A percentile compares a stretch with the other conserved stretches of the same genome.
These are phyloP conservation scores for Todus mexicanus DNA, from an alignment of 2,797 vertebrate genomes.

Conservation along the genomic window DNA sequence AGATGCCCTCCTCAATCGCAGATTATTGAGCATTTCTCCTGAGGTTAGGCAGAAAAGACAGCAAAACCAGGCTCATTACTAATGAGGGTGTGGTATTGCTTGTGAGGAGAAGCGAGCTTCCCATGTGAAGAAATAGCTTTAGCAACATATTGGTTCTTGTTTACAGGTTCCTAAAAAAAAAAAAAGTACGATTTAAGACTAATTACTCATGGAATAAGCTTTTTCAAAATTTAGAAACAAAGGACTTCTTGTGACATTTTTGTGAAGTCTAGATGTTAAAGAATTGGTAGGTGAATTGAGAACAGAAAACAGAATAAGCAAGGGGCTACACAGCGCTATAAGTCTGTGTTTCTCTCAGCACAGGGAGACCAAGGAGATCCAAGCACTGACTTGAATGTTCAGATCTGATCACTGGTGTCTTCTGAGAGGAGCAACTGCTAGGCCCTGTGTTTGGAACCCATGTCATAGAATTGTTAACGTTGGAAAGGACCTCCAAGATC, in stretches of 20 bases:
- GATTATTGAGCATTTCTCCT: neutral
- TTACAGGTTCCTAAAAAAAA: neutral
- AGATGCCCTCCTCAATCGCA: neutral
- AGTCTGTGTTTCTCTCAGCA: neutral
- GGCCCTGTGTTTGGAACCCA: fast-evolving
- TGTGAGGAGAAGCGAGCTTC: neutral
- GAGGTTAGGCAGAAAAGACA: neutral
- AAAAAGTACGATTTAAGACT: neutral
- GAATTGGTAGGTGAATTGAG: neutral
- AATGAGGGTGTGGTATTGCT: neutral
- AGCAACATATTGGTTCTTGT: neutral
- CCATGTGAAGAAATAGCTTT: neutral
- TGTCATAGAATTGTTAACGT: too few relatives aligned
- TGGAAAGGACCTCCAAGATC: too few relatives aligned
- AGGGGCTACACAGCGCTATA: neutral
- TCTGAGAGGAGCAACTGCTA: neutral
- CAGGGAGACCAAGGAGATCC: neutral
- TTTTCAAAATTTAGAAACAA: neutral
- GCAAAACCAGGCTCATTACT: neutral
- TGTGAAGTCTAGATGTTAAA: neutral
- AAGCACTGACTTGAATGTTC: neutral
- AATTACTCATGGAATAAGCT: neutral
- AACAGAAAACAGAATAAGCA: neutral
- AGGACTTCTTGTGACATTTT: neutral
- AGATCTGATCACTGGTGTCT: neutral